Evolutionary conservation across 1,140 invertebrate species (phyloP).

Genomic region (Scaptomyza montana): DNA sequence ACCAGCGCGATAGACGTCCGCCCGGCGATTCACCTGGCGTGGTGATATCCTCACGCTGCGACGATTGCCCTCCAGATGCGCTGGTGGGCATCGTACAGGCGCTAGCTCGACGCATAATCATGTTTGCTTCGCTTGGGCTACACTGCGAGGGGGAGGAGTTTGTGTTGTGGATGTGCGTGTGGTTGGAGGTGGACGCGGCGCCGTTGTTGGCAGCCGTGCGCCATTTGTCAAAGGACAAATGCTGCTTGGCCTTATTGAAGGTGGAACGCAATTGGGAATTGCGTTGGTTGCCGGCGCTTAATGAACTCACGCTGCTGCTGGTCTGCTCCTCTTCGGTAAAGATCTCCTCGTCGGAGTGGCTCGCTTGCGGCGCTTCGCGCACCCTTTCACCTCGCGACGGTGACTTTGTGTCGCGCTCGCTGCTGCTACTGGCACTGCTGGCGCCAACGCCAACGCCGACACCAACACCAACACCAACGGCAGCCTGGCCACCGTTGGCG

Average conservation of each 20-base stretch:
- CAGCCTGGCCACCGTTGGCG: slow-evolving; percentile 80
- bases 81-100: slow-evolving; percentile 80
- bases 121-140: slow-evolving; percentile 53
- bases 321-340: slow-evolving; percentile 75
- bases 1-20: slow-evolving; percentile 91
- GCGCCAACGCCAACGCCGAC: slow-evolving; percentile 34
- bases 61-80: slow-evolving; percentile 68
- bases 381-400: slow-evolving; percentile 32
- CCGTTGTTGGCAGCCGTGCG: slow-evolving; percentile 57
- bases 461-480: slow-evolving; percentile 76
- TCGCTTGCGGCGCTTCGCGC: slow-evolving; percentile 23
- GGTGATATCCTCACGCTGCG: slow-evolving; percentile 66
- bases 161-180: slow-evolving; percentile 67
- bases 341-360: slow-evolving; percentile 59
- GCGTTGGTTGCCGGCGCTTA: slow-evolving; percentile 76
- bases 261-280: slow-evolving; percentile 83
- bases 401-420: slow-evolving; percentile 63
- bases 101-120: slow-evolving; percentile 74
- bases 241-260: slow-evolving; percentile 83
- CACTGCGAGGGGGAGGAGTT: slow-evolving; percentile 66
- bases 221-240: slow-evolving; percentile 84
- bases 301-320: slow-evolving; percentile 80
- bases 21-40: slow-evolving; percentile 87
- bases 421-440: slow-evolving; percentile 60
- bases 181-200: slow-evolving; percentile 56